A percentile compares a stretch with the other conserved stretches of the same genome.
Conservation (phyloP, 2,113 vertebrate species). For the Semnornis frantzii region DNA sequence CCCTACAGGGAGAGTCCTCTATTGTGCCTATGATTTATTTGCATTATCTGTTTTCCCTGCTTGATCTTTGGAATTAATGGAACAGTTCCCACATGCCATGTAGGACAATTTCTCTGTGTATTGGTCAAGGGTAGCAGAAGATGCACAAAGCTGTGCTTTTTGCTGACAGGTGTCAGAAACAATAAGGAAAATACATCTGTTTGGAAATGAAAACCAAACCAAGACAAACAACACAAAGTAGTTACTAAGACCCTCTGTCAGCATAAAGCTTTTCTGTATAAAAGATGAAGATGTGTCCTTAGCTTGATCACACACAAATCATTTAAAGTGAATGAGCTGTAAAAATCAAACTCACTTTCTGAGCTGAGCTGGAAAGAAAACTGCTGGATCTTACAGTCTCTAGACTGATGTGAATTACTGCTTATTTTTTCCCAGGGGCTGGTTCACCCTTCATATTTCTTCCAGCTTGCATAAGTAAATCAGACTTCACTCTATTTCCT, state of each 20-base stretch:
- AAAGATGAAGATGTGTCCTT: background rate
- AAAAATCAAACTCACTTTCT: background rate
- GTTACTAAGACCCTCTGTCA: background rate
- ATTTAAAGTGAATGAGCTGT: background rate
- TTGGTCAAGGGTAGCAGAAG: background rate
- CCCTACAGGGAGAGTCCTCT: background rate
- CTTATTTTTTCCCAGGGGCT: background rate
- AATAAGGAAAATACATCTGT: background rate
- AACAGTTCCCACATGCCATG: background rate
- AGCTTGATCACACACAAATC: background rate
- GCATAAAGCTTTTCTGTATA: background rate
- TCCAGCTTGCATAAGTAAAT: background rate
- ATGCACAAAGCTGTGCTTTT: background rate
- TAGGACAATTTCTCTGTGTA: background rate
- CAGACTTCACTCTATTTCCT: background rate
- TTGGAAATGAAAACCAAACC: background rate
- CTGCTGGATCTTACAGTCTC: background rate
- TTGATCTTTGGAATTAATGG: constrained; percentile 42
- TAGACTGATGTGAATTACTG: background rate
- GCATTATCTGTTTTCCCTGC: constrained; percentile 27
- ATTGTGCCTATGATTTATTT: constrained; percentile 22
- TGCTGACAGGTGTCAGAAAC: constrained; percentile 50
- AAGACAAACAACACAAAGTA: background rate
- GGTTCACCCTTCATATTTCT: background rate
- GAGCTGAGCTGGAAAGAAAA: background rate